Evolutionary conservation across 2,888 invertebrate species (phyloP).

Genomic region (Drosophila neonasuta): DNA sequence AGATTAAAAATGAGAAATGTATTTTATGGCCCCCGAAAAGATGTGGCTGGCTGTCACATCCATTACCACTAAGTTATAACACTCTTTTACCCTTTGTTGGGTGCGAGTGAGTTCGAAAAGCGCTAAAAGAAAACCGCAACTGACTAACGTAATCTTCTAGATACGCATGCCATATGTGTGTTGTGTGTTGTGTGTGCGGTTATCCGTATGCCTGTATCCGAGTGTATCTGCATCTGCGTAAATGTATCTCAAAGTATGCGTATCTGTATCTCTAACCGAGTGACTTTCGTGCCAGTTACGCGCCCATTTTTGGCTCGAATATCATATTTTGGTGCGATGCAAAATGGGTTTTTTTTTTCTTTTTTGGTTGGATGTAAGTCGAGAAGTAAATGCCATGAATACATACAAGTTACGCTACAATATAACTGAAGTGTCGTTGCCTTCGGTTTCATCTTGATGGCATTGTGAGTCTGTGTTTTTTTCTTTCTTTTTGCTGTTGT

Average conservation of each 20-base stretch:
- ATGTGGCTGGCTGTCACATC: not conserved
- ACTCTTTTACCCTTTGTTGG: not conserved
- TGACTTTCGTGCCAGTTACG: slow-evolving; percentile 42
- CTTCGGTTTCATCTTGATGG: not conserved
- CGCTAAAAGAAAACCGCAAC: slow-evolving; percentile 49
- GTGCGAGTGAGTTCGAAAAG: not conserved
- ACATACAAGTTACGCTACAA: not conserved
- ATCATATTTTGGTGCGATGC: slow-evolving; percentile 29
- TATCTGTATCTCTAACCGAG: slow-evolving; percentile 41
- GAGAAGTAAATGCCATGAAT: not conserved
- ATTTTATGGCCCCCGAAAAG: not conserved
- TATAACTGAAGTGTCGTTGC: slow-evolving; percentile 13
- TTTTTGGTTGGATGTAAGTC: not conserved
- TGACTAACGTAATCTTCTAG: slow-evolving; percentile 72
- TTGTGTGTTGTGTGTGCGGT: slow-evolving; percentile 56
- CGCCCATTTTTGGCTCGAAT: slow-evolving; percentile 49
- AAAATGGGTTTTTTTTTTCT: not conserved
- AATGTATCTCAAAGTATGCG: slow-evolving; percentile 7
- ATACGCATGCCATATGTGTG: slow-evolving; percentile 63
- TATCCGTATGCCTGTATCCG: slow-evolving; percentile 15
- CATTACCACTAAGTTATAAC: not conserved
- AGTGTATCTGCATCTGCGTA: slow-evolving; percentile 34
- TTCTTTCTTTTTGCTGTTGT: not conserved
- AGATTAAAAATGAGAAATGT: not conserved
- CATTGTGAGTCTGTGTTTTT: not conserved